phyloP scores from a whole-genome alignment of 2,113 vertebrate species.

The Carassius gibelio region DNA sequence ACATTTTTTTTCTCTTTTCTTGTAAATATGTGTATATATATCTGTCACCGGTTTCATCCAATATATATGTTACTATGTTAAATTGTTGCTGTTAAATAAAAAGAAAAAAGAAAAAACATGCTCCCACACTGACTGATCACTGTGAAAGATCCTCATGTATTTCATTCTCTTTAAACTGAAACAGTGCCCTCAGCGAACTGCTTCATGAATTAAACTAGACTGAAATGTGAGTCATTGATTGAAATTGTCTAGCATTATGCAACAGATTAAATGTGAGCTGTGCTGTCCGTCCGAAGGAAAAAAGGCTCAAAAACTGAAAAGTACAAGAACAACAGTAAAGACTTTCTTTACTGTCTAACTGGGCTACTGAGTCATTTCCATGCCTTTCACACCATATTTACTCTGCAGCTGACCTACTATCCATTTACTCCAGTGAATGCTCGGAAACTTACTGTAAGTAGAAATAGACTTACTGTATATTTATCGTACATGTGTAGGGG shows the following conservation, averaged over 20 bases:
- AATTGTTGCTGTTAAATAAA: no score
- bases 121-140: neutral
- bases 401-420: neutral
- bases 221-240: conserved; percentile 15
- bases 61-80: no score
- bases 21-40: no score
- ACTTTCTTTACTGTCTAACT: neutral
- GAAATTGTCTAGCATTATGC: conserved; percentile 29
- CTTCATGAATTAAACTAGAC: conserved; percentile 21
- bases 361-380: neutral
- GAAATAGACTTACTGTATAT: neutral
- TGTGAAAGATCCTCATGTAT: neutral
- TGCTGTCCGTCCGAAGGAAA: neutral
- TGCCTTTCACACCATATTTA: neutral
- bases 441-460: neutral
- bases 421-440: neutral
- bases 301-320: neutral
- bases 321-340: neutral
- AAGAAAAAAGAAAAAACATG: no score
- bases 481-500: neutral
- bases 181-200: neutral
- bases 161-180: neutral
- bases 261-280: conserved; percentile 5
- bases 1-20: no score
- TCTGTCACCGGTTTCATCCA: no score